Evolutionary conservation across 2,797 vertebrate genomes (phyloP).

Genomic region (Avahi laniger): DNA sequence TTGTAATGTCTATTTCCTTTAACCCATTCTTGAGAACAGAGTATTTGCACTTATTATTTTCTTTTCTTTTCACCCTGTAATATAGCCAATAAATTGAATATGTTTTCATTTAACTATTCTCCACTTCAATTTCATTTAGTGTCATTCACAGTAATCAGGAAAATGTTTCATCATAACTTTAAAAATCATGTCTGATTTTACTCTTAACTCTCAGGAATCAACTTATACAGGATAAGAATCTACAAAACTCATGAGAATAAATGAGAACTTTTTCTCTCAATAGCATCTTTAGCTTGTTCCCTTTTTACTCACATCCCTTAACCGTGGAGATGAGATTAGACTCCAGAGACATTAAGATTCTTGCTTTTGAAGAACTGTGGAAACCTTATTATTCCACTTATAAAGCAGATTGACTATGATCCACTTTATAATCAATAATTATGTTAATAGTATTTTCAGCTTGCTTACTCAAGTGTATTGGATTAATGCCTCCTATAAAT

Average conservation of each 20-base stretch:
- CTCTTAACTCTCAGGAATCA: background rate
- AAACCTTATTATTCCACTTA: background rate
- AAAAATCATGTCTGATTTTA: background rate
- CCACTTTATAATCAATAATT: background rate
- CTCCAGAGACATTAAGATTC: background rate
- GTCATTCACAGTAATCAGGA: background rate
- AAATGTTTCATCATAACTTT: background rate
- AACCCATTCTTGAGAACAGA: background rate
- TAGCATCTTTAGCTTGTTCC: background rate
- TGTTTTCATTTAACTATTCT: background rate
- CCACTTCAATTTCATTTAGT: background rate
- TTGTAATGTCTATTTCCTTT: background rate
- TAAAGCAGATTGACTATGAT: background rate
- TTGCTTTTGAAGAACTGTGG: background rate
- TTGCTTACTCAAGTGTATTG: background rate
- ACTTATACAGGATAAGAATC: background rate
- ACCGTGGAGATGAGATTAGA: background rate
- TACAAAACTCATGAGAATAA: background rate
- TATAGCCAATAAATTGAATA: background rate
- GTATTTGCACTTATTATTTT: background rate
- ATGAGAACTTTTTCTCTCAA: background rate
- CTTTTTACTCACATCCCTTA: background rate
- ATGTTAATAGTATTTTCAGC: background rate
- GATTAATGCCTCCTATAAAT: background rate
- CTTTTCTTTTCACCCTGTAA: background rate